These are phyloP conservation scores for Lagodon rhomboides DNA, from an alignment of 2,797 vertebrate genomes.

Conservation along the genomic window DNA sequence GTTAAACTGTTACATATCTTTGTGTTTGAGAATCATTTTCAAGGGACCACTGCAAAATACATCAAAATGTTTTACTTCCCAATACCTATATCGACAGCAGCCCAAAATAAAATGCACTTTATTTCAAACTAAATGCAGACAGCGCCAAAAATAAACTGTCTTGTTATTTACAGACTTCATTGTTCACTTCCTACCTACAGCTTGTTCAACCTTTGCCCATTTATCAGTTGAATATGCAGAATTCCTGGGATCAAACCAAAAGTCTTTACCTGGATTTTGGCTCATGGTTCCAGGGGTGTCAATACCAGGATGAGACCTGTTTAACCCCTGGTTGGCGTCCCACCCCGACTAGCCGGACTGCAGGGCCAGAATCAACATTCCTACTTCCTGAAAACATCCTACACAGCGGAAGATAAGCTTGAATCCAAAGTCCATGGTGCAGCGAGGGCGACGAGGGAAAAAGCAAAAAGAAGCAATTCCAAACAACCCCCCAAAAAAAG, in stretches of 20 bases:
- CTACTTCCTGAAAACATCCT: constrained; percentile 71
- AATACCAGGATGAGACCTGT: constrained; percentile 50
- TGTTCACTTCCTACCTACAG: neutral
- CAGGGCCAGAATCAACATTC: constrained; percentile 43
- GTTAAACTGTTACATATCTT: no score
- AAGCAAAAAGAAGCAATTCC: constrained; percentile 32
- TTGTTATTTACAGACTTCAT: neutral
- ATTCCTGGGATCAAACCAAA: neutral
- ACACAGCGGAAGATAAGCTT: constrained; percentile 37
- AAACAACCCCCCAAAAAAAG: neutral
- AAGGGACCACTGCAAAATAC: no score
- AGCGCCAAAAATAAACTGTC: neutral
- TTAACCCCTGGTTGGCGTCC: constrained; percentile 45
- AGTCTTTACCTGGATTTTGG: constrained; percentile 78
- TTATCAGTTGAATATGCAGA: neutral
- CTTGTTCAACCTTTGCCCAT: neutral
- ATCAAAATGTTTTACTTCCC: no score
- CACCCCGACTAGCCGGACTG: constrained; percentile 51
- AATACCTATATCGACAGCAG: no score
- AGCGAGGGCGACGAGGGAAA: neutral
- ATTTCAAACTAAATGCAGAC: neutral
- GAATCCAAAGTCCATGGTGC: constrained; percentile 62
- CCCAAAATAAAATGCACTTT: neutral
- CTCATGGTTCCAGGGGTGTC: constrained; percentile 68
- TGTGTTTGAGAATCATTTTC: no score